Evolutionary conservation across 1,140 invertebrate species (phyloP).

Genomic region (Andricus grossulariae): DNA sequence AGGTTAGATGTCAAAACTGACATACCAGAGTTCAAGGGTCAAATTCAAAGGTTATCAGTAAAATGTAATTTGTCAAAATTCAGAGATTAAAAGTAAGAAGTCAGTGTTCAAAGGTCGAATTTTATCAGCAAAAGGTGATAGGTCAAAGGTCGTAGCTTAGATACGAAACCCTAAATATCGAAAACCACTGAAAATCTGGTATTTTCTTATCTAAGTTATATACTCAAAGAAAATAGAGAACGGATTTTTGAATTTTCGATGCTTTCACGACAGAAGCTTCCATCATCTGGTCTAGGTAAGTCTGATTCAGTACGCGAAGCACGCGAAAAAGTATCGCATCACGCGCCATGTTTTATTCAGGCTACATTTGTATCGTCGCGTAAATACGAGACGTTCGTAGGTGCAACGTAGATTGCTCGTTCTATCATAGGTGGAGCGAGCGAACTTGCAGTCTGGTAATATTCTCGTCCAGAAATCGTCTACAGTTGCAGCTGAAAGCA

Average conservation of each 20-base stretch:
- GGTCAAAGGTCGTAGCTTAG: too few species aligned
- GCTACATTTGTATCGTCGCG: constrained; percentile 10
- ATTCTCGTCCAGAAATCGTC: constrained; percentile 25
- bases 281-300: constrained; percentile 12
- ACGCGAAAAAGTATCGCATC: constrained; percentile 24
- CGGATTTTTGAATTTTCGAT: not conserved
- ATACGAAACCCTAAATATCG: too few species aligned
- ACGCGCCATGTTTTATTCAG: constrained; percentile 24
- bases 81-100: too few species aligned
- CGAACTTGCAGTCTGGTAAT: constrained; percentile 19
- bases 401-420: constrained; percentile 20
- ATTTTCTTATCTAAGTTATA: too few species aligned
- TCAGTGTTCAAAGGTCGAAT: too few species aligned
- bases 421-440: constrained; percentile 2
- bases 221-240: too few species aligned
- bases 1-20: too few species aligned
- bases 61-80: too few species aligned
- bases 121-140: too few species aligned
- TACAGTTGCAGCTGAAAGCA: constrained; percentile 11
- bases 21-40: too few species aligned
- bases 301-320: not conserved
- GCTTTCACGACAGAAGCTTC: constrained; percentile 9
- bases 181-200: too few species aligned
- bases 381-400: constrained; percentile 22
- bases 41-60: too few species aligned